phyloP scores from a whole-genome alignment of 1,140 invertebrate genomes.

The Propsilocerus akamusi region DNA sequence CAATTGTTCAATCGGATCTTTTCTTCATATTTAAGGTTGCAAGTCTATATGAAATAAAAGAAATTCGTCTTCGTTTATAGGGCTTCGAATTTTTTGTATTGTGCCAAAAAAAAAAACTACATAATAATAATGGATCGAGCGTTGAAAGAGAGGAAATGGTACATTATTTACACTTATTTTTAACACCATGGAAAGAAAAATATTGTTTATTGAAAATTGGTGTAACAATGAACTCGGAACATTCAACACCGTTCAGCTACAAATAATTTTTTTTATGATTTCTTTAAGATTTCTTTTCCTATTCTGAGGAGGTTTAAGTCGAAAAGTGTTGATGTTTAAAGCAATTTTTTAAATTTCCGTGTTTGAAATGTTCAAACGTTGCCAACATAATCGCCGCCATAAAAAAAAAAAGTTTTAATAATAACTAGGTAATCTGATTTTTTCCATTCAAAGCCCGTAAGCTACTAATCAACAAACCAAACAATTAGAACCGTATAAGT shows the following conservation, averaged over 20 bases:
- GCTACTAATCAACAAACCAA: conserved; percentile 2
- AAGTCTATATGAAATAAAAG: too few species aligned
- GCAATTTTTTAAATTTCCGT: not conserved
- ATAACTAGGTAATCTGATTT: not conserved
- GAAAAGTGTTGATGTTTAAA: not conserved
- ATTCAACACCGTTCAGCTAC: too few species aligned
- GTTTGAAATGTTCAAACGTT: too few species aligned
- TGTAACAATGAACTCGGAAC: not conserved
- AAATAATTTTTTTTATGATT: not conserved
- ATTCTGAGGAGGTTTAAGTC: not conserved
- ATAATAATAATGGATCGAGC: too few species aligned
- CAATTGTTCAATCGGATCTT: too few species aligned
- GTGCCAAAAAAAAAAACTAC: not conserved
- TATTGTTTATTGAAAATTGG: not conserved
- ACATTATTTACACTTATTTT: conserved; percentile 3
- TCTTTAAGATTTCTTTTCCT: too few species aligned
- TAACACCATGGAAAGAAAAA: not conserved
- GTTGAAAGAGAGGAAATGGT: not conserved
- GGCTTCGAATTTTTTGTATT: too few species aligned
- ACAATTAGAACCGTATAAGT: too few species aligned
- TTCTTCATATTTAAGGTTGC: too few species aligned
- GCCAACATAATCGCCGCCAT: too few species aligned
- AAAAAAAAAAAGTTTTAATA: not conserved
- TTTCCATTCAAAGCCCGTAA: not conserved
- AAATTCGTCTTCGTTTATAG: too few species aligned